Evolutionary conservation across 1,140 invertebrate genomes (phyloP).

Genomic region (Lordiphosa stackelbergi): DNA sequence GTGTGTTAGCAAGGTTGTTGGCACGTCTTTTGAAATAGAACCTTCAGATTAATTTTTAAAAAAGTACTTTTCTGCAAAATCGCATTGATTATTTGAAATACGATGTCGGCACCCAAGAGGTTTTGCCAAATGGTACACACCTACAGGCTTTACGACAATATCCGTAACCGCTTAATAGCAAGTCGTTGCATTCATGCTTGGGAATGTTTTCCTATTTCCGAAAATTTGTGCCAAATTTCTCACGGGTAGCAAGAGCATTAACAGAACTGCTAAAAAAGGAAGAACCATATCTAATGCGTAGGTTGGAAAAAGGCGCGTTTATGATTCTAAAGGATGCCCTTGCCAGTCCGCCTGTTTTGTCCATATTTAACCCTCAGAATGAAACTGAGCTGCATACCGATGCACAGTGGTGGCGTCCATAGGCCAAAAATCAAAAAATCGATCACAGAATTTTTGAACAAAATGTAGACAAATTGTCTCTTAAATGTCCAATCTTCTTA

Average conservation of each 20-base stretch:
- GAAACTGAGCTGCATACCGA: conserved; percentile 4
- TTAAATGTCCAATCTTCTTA: no score
- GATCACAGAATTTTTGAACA: no score
- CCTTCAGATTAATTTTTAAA: neutral
- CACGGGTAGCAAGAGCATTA: conserved; percentile 3
- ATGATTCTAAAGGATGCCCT: neutral
- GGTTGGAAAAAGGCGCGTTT: neutral
- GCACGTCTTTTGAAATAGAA: neutral
- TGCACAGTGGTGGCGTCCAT: no score
- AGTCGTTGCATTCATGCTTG: conserved; percentile 2
- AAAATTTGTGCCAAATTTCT: conserved; percentile 2
- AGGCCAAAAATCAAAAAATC: no score
- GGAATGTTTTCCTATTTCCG: conserved; percentile 9
- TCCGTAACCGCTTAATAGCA: conserved; percentile 2
- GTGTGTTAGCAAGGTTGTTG: no score
- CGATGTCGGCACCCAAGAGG: neutral
- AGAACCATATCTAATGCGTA: neutral
- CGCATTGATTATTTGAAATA: neutral
- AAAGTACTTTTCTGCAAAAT: neutral
- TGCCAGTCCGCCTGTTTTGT: neutral
- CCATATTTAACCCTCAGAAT: neutral
- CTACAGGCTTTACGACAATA: no score
- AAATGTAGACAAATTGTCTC: no score
- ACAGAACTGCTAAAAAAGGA: neutral
- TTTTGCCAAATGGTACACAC: no score